These are phyloP conservation scores for Synanceia verrucosa DNA, from an alignment of 2,797 vertebrate genomes.

Conservation along the genomic window DNA sequence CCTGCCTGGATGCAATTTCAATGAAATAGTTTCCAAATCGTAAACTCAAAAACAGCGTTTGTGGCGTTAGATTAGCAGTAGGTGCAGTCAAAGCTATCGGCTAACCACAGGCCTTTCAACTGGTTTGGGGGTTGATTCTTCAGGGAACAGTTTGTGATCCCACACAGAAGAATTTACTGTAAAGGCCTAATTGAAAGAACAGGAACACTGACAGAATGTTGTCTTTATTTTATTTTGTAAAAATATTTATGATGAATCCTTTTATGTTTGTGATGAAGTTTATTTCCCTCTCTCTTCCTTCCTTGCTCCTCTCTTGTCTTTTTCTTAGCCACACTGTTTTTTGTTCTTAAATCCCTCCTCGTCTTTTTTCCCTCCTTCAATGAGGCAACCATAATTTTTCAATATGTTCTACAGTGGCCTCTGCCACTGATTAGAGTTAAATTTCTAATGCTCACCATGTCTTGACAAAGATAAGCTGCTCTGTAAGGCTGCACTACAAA, in stretches of 20 bases:
- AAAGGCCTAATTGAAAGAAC: slow-evolving; percentile 31
- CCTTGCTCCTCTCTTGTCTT: background rate
- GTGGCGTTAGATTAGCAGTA: slow-evolving; percentile 29
- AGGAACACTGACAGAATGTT: slow-evolving; percentile 21
- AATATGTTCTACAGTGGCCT: slow-evolving; percentile 9
- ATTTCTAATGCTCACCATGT: background rate
- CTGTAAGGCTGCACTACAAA: no score
- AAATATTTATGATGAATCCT: background rate
- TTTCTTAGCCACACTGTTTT: slow-evolving; percentile 15
- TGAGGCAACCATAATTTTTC: background rate
- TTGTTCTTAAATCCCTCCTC: background rate
- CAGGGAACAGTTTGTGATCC: slow-evolving; percentile 51
- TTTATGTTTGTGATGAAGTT: background rate
- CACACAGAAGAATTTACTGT: slow-evolving; percentile 55
- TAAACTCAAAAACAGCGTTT: slow-evolving; percentile 53
- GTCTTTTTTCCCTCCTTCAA: background rate
- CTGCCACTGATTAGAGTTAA: slow-evolving; percentile 25
- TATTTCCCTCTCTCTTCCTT: background rate
- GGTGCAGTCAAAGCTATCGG: slow-evolving; percentile 37
- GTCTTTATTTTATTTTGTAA: slow-evolving; percentile 9
- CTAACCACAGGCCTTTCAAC: slow-evolving; percentile 68
- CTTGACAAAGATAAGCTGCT: no score
- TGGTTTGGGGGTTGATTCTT: slow-evolving; percentile 62
- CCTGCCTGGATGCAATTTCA: slow-evolving; percentile 65
- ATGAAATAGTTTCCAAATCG: slow-evolving; percentile 61